Percentiles rank a stretch among this genome's conserved stretches.
Evolutionary conservation across 2,888 invertebrate genomes (phyloP).

Genomic region (Poecilus cupreus): DNA sequence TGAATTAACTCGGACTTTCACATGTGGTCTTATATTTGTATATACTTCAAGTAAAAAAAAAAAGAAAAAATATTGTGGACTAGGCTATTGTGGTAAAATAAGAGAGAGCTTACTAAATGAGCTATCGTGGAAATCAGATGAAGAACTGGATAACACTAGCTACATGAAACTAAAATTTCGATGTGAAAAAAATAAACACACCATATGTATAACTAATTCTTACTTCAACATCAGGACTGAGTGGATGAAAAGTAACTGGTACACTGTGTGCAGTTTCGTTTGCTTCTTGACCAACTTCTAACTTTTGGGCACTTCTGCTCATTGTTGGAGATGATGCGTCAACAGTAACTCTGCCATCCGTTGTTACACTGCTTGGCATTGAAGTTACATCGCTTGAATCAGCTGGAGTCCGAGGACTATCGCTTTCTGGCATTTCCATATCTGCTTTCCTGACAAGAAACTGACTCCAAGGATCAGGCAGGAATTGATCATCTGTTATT

Average conservation of each 20-base stretch:
- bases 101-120: no score
- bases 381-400: conserved; percentile 73
- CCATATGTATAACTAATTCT: not conserved
- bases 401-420: conserved; percentile 77
- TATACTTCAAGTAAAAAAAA: no score
- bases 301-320: conserved; percentile 62
- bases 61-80: no score
- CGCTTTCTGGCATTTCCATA: conserved; percentile 65
- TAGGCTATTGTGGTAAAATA: no score
- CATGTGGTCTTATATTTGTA: no score
- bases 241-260: conserved; percentile 80
- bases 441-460: conserved; percentile 78
- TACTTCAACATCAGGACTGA: conserved; percentile 81
- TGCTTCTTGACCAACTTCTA: conserved; percentile 75
- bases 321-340: conserved; percentile 65
- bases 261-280: conserved; percentile 67
- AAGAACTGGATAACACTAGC: no score
- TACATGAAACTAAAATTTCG: not conserved
- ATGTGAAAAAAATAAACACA: not conserved
- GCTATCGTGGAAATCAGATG: no score
- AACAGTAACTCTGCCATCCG: conserved; percentile 62
- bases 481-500: conserved; percentile 72
- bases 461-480: conserved; percentile 91
- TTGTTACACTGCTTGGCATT: conserved; percentile 71
- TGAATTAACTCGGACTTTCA: no score